A percentile compares a stretch with the other conserved stretches of the same genome.
These are phyloP conservation scores for Myotis brandtii DNA, from an alignment of 2,113 vertebrate species.

Conservation along the genomic window DNA sequence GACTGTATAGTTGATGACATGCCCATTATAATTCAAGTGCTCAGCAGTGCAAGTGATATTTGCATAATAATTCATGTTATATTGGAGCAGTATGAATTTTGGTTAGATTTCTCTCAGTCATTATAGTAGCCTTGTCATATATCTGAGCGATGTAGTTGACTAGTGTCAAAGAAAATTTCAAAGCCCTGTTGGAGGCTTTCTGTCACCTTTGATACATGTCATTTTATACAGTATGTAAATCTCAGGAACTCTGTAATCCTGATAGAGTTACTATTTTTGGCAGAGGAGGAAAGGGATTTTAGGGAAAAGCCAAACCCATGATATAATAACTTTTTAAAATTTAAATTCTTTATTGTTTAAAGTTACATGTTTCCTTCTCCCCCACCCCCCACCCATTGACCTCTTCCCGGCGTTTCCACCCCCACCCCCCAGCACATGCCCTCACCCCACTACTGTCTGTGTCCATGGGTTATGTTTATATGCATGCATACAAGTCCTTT, in stretches of 20 bases:
- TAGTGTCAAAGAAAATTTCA: conserved; percentile 54
- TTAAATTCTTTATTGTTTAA: no score
- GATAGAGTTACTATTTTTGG: conserved; percentile 68
- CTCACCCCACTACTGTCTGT: no score
- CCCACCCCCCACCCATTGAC: no score
- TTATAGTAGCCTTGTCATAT: conserved; percentile 28
- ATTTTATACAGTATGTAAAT: conserved; percentile 36
- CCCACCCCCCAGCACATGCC: no score
- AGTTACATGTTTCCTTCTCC: no score
- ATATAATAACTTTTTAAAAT: not conserved
- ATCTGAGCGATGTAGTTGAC: conserved; percentile 16
- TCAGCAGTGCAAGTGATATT: not conserved
- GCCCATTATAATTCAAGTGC: not conserved
- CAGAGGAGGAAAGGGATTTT: conserved; percentile 49
- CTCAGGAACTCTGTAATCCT: conserved; percentile 48
- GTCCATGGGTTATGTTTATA: no score
- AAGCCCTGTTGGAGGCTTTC: not conserved
- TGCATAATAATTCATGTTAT: conserved; percentile 12
- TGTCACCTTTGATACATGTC: conserved; percentile 33
- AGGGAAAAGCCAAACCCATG: conserved; percentile 65
- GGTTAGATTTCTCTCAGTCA: conserved; percentile 31
- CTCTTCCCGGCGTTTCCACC: no score
- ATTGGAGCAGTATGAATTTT: not conserved
- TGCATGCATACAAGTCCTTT: no score
- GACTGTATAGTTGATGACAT: not conserved